Evolutionary conservation across 1,140 invertebrate species (phyloP).

Genomic region (Aporrectodea caliginosa): DNA sequence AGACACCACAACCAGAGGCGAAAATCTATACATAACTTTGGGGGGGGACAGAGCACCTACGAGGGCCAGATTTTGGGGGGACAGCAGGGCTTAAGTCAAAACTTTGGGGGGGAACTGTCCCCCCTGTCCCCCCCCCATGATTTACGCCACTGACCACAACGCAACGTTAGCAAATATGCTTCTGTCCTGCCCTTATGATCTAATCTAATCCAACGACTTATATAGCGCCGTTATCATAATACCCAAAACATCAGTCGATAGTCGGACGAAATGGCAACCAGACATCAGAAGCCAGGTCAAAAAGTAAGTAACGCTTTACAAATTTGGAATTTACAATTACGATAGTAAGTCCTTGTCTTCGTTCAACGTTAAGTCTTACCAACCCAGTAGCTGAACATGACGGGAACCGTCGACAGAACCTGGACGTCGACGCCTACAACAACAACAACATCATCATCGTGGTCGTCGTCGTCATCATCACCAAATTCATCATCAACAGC

Average conservation of each 20-base stretch:
- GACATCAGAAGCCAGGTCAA: constrained; percentile 1
- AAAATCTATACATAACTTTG: too few relatives aligned
- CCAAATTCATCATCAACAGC: neutral
- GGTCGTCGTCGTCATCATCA: neutral
- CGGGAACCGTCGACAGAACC: constrained; percentile 65
- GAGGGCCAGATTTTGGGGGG: too few relatives aligned
- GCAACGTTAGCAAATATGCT: too few relatives aligned
- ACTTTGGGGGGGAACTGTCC: too few relatives aligned
- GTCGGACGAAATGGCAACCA: neutral
- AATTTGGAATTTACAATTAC: neutral
- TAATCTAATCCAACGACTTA: too few relatives aligned
- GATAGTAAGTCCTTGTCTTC: neutral
- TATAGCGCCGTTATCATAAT: constrained; percentile 4
- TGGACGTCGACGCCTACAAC: constrained; percentile 59
- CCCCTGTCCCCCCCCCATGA: too few relatives aligned
- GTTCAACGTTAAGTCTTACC: constrained; percentile 31
- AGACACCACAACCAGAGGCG: too few relatives aligned
- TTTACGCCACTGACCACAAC: too few relatives aligned
- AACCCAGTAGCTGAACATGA: constrained; percentile 67
- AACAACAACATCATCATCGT: constrained; percentile 1
- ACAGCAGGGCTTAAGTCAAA: too few relatives aligned
- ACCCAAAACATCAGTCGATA: constrained; percentile 17
- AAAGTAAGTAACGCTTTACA: neutral
- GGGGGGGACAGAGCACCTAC: too few relatives aligned
- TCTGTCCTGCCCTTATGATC: too few relatives aligned